Evolutionary conservation across 1,140 invertebrate genomes (phyloP).

Genomic region (Rhizoglyphus robini): DNA sequence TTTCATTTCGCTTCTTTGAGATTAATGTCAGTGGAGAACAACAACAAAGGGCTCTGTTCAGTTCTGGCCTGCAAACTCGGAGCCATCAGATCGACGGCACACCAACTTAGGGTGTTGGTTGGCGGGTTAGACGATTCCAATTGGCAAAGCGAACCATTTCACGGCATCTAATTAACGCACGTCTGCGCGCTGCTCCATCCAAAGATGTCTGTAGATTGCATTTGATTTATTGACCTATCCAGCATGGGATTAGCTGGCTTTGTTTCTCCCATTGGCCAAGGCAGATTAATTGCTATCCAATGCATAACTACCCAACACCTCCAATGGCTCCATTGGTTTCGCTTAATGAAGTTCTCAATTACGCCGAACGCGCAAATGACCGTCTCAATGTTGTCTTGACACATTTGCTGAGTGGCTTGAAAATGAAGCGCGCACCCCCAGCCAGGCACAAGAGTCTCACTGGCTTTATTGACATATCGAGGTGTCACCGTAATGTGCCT

Average conservation of each 20-base stretch:
- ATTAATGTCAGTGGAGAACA: slow-evolving; percentile 1
- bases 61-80: too few relatives aligned
- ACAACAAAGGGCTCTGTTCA: background rate
- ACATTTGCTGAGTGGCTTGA: background rate
- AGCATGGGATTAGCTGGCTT: too few relatives aligned
- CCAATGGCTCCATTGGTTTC: too few relatives aligned
- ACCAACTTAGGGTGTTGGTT: background rate
- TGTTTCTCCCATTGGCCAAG: too few relatives aligned
- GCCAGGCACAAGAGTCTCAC: too few relatives aligned
- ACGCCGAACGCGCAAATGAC: background rate
- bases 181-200: background rate
- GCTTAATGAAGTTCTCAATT: background rate
- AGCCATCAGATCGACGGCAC: too few relatives aligned
- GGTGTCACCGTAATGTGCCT: slow-evolving; percentile 2
- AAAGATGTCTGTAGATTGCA: background rate
- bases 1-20: slow-evolving; percentile 6
- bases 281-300: too few relatives aligned
- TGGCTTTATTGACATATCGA: slow-evolving; percentile 7
- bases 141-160: too few relatives aligned
- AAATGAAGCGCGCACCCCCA: too few relatives aligned
- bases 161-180: slow-evolving; percentile 4
- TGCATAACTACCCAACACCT: too few relatives aligned
- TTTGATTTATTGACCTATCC: too few relatives aligned
- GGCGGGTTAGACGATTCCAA: too few relatives aligned
- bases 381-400: background rate